Evolutionary conservation across 2,797 vertebrate species (phyloP).

Genomic region (Bothrops alternatus): DNA sequence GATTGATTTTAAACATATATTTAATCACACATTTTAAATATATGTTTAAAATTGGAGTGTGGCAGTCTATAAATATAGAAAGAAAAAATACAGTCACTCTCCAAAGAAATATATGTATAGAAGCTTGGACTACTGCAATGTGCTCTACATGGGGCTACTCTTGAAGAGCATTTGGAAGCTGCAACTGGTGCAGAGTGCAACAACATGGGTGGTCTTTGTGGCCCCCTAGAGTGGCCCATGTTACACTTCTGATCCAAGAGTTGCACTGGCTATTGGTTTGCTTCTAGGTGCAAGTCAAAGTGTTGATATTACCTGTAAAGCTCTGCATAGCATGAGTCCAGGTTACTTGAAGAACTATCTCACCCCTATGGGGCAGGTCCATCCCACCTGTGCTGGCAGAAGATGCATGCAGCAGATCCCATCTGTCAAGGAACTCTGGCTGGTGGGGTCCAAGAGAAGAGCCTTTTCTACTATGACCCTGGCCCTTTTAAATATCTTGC

Average conservation of each 20-base stretch:
- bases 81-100: neutral
- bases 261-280: too few species aligned
- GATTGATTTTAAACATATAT: neutral
- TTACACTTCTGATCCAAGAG: too few species aligned
- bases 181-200: neutral
- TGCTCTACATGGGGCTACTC: neutral
- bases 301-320: too few species aligned
- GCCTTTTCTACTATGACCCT: neutral
- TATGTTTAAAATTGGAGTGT: neutral
- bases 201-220: too few species aligned
- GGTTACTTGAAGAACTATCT: neutral
- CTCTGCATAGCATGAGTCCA: too few species aligned
- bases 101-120: neutral
- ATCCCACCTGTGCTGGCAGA: neutral
- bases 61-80: neutral
- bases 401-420: neutral
- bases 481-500: too few species aligned
- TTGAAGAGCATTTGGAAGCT: neutral
- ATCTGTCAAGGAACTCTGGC: neutral
- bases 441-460: neutral
- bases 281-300: too few species aligned
- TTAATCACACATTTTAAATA: neutral
- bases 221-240: too few species aligned
- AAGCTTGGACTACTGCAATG: too few species aligned
- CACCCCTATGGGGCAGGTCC: neutral